Evolutionary conservation across 2,113 vertebrate genomes (phyloP).

Genomic region (Macquaria ambigua): DNA sequence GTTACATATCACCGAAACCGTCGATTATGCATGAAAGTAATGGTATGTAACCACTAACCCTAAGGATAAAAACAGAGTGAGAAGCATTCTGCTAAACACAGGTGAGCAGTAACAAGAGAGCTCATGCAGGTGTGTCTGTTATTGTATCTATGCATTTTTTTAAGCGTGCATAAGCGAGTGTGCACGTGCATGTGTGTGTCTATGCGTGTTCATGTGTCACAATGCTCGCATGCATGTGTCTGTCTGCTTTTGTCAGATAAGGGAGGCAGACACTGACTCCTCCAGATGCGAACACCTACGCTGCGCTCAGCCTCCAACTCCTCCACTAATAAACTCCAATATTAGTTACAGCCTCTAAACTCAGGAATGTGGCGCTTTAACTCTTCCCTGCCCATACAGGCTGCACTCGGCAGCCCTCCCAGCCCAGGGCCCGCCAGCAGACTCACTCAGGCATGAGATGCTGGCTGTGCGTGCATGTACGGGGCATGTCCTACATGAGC

Average conservation of each 20-base stretch:
- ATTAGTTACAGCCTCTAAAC: conserved; percentile 72
- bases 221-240: neutral
- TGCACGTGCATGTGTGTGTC: conserved; percentile 8
- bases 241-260: conserved; percentile 1
- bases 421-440: conserved; percentile 51
- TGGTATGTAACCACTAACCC: neutral
- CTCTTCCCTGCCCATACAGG: conserved; percentile 62
- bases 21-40: conserved; percentile 3
- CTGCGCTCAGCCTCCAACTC: conserved; percentile 34
- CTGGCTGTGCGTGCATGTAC: conserved; percentile 69
- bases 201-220: neutral
- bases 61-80: conserved; percentile 9
- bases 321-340: conserved; percentile 67
- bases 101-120: conserved; percentile 44
- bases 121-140: conserved; percentile 44
- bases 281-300: conserved; percentile 45
- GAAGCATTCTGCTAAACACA: conserved; percentile 14
- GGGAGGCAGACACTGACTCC: conserved; percentile 32
- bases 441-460: conserved; percentile 71
- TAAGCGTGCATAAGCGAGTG: neutral
- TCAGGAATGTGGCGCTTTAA: conserved; percentile 76
- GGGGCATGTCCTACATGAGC: conserved; percentile 78
- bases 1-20: neutral
- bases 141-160: conserved; percentile 17
- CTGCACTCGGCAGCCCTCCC: conserved; percentile 40